These are phyloP conservation scores for Anthrax anthrax DNA, from an alignment of 2,888 invertebrate genomes.

Conservation along the genomic window DNA sequence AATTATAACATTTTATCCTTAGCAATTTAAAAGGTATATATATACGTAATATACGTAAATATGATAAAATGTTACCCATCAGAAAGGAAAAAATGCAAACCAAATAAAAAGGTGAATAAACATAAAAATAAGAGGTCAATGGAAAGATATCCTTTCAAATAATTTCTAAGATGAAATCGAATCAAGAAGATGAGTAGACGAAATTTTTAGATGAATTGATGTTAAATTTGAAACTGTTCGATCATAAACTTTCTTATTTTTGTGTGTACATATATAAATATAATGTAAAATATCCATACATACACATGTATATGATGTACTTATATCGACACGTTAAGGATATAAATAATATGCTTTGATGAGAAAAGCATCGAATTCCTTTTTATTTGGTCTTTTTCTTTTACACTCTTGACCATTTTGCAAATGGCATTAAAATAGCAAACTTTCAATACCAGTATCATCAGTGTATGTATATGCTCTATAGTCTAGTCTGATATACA, in stretches of 20 bases:
- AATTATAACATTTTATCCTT: background rate
- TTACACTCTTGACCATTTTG: background rate
- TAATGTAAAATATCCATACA: background rate
- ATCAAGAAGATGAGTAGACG: constrained; percentile 1
- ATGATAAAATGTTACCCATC: constrained; percentile 1
- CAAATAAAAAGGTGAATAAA: constrained; percentile 9
- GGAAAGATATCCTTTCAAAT: too few relatives aligned
- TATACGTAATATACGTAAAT: background rate
- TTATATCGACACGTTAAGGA: constrained; percentile 7
- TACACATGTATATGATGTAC: background rate
- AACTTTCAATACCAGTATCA: too few relatives aligned
- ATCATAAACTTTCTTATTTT: constrained; percentile 6
- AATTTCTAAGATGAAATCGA: background rate
- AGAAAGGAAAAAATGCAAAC: constrained; percentile 5
- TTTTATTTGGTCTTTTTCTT: background rate
- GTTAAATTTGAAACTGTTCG: background rate
- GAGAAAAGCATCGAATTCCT: background rate
- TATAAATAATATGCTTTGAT: constrained; percentile 10
- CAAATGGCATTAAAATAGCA: background rate
- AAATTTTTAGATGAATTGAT: background rate
- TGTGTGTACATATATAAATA: too few relatives aligned
- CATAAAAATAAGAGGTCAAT: constrained; percentile 7
- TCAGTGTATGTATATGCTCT: too few relatives aligned
- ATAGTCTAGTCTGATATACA: too few relatives aligned
- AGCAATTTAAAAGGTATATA: background rate